These are phyloP conservation scores for Crotalus tigris DNA, from an alignment of 2,113 vertebrate genomes.

Conservation along the genomic window DNA sequence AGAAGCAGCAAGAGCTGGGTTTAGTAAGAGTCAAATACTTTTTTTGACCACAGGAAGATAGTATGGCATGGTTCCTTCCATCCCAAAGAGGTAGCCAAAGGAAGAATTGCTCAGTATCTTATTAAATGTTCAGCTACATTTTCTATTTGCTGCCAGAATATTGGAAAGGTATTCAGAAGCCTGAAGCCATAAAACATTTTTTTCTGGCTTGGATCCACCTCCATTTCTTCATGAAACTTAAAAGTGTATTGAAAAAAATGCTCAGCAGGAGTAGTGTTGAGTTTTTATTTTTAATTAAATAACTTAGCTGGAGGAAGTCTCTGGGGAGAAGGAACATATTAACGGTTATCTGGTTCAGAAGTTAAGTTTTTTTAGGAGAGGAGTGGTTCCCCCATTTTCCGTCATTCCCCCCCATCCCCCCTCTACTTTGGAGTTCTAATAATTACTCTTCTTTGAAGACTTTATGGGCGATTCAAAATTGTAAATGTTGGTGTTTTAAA, in stretches of 20 bases:
- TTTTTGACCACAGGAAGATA: background rate
- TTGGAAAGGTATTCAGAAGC: background rate
- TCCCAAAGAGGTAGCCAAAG: background rate
- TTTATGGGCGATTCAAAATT: background rate
- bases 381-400: background rate
- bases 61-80: background rate
- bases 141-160: background rate
- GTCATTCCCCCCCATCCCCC: too few species aligned
- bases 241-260: background rate
- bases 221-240: background rate
- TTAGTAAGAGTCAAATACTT: background rate
- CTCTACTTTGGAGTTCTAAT: background rate
- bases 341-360: background rate
- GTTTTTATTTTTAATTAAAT: background rate
- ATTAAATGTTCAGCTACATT: background rate
- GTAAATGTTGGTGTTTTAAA: background rate
- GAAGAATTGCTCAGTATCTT: background rate
- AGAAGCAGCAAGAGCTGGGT: background rate
- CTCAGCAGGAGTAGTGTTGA: background rate
- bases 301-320: background rate
- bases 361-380: background rate
- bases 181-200: background rate
- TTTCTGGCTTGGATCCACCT: background rate
- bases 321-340: background rate
- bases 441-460: background rate